Percentiles rank a stretch among this genome's conserved stretches.
phyloP scores from a whole-genome alignment of 2,888 invertebrate genomes.

The Drosophila dives region DNA sequence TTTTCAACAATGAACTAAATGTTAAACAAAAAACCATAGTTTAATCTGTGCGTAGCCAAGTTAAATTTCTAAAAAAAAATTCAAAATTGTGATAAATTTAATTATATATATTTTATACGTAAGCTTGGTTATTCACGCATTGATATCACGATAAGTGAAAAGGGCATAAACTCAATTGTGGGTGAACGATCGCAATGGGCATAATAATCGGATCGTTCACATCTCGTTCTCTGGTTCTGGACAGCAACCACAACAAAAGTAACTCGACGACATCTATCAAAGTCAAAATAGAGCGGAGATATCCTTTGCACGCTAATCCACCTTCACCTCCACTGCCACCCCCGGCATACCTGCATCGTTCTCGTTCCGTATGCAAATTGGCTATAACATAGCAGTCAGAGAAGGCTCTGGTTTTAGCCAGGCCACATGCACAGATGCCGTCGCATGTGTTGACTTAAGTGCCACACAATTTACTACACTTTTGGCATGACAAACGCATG shows the following conservation, averaged over 20 bases:
- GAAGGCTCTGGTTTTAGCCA: slow-evolving; percentile 24
- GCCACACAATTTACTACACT: slow-evolving; percentile 83
- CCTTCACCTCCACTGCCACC: not conserved
- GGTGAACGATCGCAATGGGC: slow-evolving; percentile 40
- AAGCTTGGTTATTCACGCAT: not conserved
- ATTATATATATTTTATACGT: not conserved
- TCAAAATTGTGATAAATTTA: not conserved
- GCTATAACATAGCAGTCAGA: slow-evolving; percentile 45
- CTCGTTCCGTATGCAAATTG: slow-evolving; percentile 69
- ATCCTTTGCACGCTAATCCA: slow-evolving; percentile 49
- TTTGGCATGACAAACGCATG: slow-evolving; percentile 82
- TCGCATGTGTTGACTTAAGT: slow-evolving; percentile 78
- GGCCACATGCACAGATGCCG: slow-evolving; percentile 50
- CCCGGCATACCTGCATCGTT: not conserved
- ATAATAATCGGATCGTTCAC: slow-evolving; percentile 37
- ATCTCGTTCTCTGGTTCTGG: slow-evolving; percentile 36
- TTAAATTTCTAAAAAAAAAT: not conserved
- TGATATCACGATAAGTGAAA: not conserved
- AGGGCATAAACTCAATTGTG: slow-evolving; percentile 17
- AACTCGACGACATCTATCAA: slow-evolving; percentile 83
- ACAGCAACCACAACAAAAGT: slow-evolving; percentile 28
- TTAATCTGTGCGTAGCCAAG: not conserved
- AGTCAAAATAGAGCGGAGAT: slow-evolving; percentile 83
- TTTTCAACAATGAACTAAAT: not conserved
- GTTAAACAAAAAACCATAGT: not conserved